Evolutionary conservation across 2,797 vertebrate genomes (phyloP), one percentile per base, ranked within the genome.

Genomic region (Orestias chungarensis): DNA sequence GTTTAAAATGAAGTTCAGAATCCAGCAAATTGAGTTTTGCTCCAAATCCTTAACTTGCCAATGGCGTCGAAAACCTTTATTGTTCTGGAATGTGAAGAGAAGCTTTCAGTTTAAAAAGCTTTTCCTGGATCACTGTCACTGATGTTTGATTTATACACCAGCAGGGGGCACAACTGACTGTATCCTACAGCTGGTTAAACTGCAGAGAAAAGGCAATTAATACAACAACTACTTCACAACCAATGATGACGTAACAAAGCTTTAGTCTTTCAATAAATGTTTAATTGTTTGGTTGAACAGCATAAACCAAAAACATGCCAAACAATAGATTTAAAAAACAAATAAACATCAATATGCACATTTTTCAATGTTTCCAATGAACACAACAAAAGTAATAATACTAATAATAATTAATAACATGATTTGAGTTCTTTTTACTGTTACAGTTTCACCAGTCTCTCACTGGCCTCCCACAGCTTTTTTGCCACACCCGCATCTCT

Each of bases 391-490:
- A 67, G 47, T 49, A 49, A 49, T 23, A 23, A 23, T 17, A 14
- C 10, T 6, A 54, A 35, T 8, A 31, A 27, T 44, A 44, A 69
- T 44, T 57, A 29, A 35, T 33, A 23, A 1, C 23, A 49, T 0
- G 43, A 18, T 43, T 44, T 9, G 18, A 33, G 15, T 2, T 18
- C 29, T 12, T 6, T 66, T 4, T 38, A 9, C 94, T 86, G 95
- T 59, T 82, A 86, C 35, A 93, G 91, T 25, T 92, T 94, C 52
- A 95, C 95, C 76, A 96, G 87, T 76, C 93, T 90, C 86, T 96
- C 95, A 66, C 95, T 96, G 77, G 93, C 94, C 74, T 96, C 95
- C 95, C 95, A 96, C 71, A 96, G 91, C 76, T 96, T 96, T 74
- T 93, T 95, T 23, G 95, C 94, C 49, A 95, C 93, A 9, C 93